Evolutionary conservation across 2,113 vertebrate species (phyloP).

Genomic region (Typhlomys cinereus): DNA sequence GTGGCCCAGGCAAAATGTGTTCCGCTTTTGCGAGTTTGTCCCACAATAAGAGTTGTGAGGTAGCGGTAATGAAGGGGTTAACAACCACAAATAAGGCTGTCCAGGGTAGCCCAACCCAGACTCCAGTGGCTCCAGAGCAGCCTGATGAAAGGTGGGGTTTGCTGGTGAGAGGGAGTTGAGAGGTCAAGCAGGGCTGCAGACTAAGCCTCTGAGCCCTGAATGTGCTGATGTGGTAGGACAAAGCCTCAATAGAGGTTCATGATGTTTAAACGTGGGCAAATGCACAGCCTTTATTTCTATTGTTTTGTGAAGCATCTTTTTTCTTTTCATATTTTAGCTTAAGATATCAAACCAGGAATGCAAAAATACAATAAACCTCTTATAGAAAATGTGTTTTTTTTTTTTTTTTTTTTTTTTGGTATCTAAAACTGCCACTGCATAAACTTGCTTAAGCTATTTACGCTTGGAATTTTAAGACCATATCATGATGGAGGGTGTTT

Average conservation of each 20-base stretch:
- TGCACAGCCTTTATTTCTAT: not conserved
- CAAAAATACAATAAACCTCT: not conserved
- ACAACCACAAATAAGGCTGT: not conserved
- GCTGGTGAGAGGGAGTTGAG: not conserved
- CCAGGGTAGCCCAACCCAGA: not conserved
- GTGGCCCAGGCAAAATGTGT: not conserved
- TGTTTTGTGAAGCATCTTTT: not conserved
- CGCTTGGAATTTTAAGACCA: not conserved
- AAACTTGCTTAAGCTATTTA: not conserved
- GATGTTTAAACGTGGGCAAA: not conserved
- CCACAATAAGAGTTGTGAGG: not conserved
- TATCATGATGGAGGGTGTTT: not conserved
- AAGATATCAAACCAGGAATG: not conserved
- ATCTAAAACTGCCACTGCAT: not conserved
- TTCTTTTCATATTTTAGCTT: not conserved
- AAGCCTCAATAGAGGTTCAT: not conserved
- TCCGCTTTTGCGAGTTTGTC: not conserved
- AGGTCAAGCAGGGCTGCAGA: not conserved
- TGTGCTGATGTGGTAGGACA: not conserved
- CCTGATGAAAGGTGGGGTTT: too few species aligned
- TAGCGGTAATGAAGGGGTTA: not conserved
- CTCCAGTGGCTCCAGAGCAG: too few species aligned
- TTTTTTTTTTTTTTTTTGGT: not conserved
- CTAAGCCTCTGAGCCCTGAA: not conserved
- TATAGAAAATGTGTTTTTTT: not conserved